Base-by-base conservation (phyloP, 2,888 invertebrate species). In the Caenorhabditis wallacei region DNA sequence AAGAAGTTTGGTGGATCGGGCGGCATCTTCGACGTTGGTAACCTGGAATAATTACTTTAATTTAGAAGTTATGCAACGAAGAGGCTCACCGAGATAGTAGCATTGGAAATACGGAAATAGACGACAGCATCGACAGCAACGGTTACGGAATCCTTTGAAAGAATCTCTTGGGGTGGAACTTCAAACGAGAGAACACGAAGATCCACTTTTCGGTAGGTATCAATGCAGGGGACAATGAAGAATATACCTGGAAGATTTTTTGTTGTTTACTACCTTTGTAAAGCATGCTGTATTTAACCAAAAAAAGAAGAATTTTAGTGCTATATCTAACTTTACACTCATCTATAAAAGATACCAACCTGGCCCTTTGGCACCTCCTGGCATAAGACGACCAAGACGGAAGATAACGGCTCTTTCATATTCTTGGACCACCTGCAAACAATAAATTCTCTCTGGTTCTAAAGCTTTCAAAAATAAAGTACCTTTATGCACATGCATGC, bases 171-270 rank as follows among this genome's bases (percentile, higher is more conserved):
- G 0, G 98, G 98, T 59, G 98, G 97, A 53, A 98, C 96, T 92
- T 98, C 98, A 92, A 98, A 98, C 0, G 97, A 97, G 0, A 97
- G 95, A 0, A 97, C 97, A 69, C 98, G 95, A 80, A 98, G 94
- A 92, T 98, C 98, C 18, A 98, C 97, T 85, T 96, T 95, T 35
- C 88, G 88, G 72, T 89, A 91, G 10, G 87, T 84, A 61, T 91
- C 91, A 61, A 91, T 91, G 63, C 90, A 96, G 95, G 92, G 97
- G 96, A 87, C 92, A 91, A 88, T 93, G 97, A 92, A 97, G 85
- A 91, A 90, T 18, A 91, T 82, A 37, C 90, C 90, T 87, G 63
- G 40, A 76, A 40, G 20, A 1, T 5, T 37, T 22, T 18, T n/a
- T 22, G 11, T 18, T 18, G 20, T 35, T 35, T 10, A 35, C 35